phyloP scores from a whole-genome alignment of 2,797 vertebrate species.

The Champsocephalus gunnari region DNA sequence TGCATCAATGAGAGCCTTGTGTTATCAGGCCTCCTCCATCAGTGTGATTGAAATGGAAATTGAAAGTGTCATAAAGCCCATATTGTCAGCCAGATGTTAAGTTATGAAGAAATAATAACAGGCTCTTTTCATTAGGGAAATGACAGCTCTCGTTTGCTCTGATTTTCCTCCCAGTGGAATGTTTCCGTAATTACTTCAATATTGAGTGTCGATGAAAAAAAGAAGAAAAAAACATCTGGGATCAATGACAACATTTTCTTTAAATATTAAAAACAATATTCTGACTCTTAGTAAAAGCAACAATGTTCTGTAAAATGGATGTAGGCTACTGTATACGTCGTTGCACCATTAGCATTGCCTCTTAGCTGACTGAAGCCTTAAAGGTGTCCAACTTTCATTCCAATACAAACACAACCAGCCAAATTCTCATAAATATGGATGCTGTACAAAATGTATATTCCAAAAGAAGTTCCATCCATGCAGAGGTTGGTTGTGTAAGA shows the following conservation, averaged over 20 bases:
- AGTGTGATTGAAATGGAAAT: slow-evolving; percentile 73
- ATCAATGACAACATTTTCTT: slow-evolving; percentile 65
- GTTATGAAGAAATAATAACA: slow-evolving; percentile 74
- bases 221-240: slow-evolving; percentile 59
- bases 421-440: not conserved
- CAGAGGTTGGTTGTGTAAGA: not conserved
- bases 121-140: slow-evolving; percentile 73
- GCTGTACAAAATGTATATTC: not conserved
- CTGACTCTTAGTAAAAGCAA: slow-evolving; percentile 17
- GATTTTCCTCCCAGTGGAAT: slow-evolving; percentile 64
- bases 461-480: not conserved
- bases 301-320: slow-evolving; percentile 16
- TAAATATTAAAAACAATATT: slow-evolving; percentile 57
- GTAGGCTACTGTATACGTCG: not conserved
- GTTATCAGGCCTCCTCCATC: slow-evolving; percentile 48
- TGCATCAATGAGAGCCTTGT: slow-evolving; percentile 73
- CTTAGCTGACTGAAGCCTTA: not conserved
- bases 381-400: slow-evolving; percentile 6
- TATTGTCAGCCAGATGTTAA: slow-evolving; percentile 65
- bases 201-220: slow-evolving; percentile 37
- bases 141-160: slow-evolving; percentile 67
- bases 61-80: slow-evolving; percentile 71
- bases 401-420: not conserved
- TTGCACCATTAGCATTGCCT: not conserved
- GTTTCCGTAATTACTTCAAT: slow-evolving; percentile 74